Evolutionary conservation across 2,888 invertebrate genomes (phyloP).

Genomic region (Ecliptopera silaceata): DNA sequence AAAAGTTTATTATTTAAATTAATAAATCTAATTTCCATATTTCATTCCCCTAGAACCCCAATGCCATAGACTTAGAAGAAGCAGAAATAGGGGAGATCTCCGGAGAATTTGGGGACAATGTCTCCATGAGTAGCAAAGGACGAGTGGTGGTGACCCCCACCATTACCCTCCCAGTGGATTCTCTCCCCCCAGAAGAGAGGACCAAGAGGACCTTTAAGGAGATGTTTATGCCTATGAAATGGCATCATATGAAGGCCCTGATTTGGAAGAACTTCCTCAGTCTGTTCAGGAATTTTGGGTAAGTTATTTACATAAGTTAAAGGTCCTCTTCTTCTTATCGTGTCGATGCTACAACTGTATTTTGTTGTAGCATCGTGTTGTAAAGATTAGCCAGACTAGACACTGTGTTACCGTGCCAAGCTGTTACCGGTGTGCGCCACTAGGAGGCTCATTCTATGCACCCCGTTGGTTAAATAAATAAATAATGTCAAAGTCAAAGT

Average conservation of each 20-base stretch:
- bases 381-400: too few species aligned
- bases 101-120: constrained; percentile 93
- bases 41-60: constrained; percentile 74
- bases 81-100: constrained; percentile 90
- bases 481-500: too few species aligned
- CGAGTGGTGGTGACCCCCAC: constrained; percentile 85
- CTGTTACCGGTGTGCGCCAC: too few species aligned
- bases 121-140: constrained; percentile 89
- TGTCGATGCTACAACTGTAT: too few species aligned
- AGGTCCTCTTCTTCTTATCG: too few species aligned
- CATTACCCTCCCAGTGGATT: constrained; percentile 72
- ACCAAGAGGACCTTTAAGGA: constrained; percentile 80
- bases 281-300: constrained; percentile 93
- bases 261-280: constrained; percentile 95
- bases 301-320: constrained; percentile 45
- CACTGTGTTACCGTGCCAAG: too few species aligned
- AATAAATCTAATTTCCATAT: background rate
- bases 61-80: constrained; percentile 85
- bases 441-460: too few species aligned
- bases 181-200: constrained; percentile 88
- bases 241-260: constrained; percentile 90
- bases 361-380: too few species aligned
- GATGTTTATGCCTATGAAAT: constrained; percentile 85
- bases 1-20: too few species aligned
- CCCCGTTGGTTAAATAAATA: too few species aligned